Evolutionary conservation across 2,113 vertebrate genomes (phyloP).

Genomic region (Neolamprologus sp.): DNA sequence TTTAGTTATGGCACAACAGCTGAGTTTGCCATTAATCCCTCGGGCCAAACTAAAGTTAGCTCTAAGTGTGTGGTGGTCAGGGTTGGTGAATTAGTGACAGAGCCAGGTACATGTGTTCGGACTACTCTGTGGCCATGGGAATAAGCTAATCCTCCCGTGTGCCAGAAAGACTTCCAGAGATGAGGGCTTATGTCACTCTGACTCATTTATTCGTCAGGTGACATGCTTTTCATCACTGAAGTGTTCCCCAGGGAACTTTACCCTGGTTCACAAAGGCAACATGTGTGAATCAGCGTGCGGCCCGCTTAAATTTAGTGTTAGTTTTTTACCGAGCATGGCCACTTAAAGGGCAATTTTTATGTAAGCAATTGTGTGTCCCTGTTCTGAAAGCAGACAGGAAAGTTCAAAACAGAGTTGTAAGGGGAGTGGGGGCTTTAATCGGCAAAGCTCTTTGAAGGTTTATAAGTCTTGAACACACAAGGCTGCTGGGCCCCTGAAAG

Average conservation of each 20-base stretch:
- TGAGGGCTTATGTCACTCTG: slow-evolving; percentile 66
- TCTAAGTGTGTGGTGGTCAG: background rate
- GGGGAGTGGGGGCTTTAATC: slow-evolving; percentile 44
- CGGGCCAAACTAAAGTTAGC: slow-evolving; percentile 31
- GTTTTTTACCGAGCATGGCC: background rate
- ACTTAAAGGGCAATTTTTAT: background rate
- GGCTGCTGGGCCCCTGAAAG: slow-evolving; percentile 75
- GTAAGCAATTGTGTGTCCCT: background rate
- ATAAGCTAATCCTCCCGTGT: slow-evolving; percentile 39
- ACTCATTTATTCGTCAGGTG: slow-evolving; percentile 67
- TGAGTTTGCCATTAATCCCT: slow-evolving; percentile 63
- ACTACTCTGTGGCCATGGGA: slow-evolving; percentile 19
- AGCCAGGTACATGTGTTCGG: slow-evolving; percentile 21
- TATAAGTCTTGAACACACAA: slow-evolving; percentile 82
- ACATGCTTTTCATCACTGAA: slow-evolving; percentile 56
- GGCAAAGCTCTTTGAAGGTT: slow-evolving; percentile 84
- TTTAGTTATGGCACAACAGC: slow-evolving; percentile 60
- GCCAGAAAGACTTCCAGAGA: slow-evolving; percentile 42
- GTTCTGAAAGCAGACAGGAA: background rate
- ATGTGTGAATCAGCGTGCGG: slow-evolving; percentile 21
- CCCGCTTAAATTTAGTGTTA: slow-evolving; percentile 23
- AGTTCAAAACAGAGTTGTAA: slow-evolving; percentile 46
- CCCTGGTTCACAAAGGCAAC: slow-evolving; percentile 35
- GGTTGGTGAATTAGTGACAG: slow-evolving; percentile 47
- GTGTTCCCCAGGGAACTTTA: slow-evolving; percentile 53